A percentile compares a stretch with the other conserved stretches of the same genome.
Conservation (phyloP, 2,888 invertebrate species). For the Eulithis prunata region DNA sequence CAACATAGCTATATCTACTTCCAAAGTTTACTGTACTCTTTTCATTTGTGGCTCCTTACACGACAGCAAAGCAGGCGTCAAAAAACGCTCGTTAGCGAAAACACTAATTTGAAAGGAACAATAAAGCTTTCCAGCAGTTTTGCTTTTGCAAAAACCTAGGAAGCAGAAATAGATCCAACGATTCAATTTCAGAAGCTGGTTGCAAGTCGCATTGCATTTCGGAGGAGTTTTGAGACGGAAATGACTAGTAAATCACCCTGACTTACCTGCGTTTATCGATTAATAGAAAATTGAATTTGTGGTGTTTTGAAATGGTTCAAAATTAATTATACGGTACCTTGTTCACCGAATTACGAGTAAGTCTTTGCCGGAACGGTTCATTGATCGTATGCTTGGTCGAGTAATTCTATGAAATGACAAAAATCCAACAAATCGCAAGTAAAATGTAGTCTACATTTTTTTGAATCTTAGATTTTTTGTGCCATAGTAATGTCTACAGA, state of each 20-base stretch:
- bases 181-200: constrained; percentile 39
- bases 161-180: constrained; percentile 36
- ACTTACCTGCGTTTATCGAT: background rate
- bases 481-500: background rate
- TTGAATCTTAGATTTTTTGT: too few relatives aligned
- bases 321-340: too few relatives aligned
- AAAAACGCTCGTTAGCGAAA: constrained; percentile 57
- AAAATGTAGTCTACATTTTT: too few relatives aligned
- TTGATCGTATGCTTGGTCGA: too few relatives aligned
- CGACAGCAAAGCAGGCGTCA: constrained; percentile 40
- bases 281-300: too few relatives aligned
- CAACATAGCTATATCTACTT: background rate
- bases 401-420: too few relatives aligned
- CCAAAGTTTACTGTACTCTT: constrained; percentile 9
- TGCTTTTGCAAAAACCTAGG: constrained; percentile 42
- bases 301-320: too few relatives aligned
- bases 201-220: constrained; percentile 17
- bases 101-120: constrained; percentile 54
- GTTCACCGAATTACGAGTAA: too few relatives aligned
- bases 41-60: constrained; percentile 28
- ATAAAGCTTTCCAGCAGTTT: constrained; percentile 41
- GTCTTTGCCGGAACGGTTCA: too few relatives aligned
- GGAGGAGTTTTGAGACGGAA: constrained; percentile 8
- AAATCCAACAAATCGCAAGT: too few relatives aligned
- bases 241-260: constrained; percentile 6